These are phyloP conservation scores for Araneus ventricosus DNA, from an alignment of 1,140 invertebrate species.

Conservation along the genomic window DNA sequence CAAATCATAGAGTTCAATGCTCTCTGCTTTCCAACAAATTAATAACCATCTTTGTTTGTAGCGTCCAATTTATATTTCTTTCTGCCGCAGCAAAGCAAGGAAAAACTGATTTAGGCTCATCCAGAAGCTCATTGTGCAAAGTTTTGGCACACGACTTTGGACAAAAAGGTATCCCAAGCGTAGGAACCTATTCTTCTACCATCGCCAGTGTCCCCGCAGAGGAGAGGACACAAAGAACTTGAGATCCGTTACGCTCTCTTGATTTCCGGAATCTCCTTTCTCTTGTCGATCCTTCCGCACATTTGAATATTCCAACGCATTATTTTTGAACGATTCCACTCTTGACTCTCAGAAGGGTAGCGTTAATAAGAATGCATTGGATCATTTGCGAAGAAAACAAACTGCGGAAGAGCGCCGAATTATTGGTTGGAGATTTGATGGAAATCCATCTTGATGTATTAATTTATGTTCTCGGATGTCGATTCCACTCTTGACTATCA, in stretches of 20 bases:
- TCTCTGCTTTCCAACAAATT: background rate
- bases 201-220: background rate
- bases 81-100: constrained; percentile 11
- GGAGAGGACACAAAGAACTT: constrained; percentile 16
- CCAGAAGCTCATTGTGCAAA: constrained; percentile 27
- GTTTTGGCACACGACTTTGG: constrained; percentile 47
- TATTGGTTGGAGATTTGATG: background rate
- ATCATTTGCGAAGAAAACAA: background rate
- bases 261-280: constrained; percentile 24
- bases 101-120: constrained; percentile 28
- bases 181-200: constrained; percentile 46
- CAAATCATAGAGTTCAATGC: constrained; percentile 29
- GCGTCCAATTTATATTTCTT: constrained; percentile 36
- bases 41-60: constrained; percentile 25
- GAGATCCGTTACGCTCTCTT: constrained; percentile 42
- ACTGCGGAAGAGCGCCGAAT: background rate
- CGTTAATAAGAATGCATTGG: background rate
- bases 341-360: background rate
- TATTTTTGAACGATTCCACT: background rate
- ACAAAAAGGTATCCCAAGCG: constrained; percentile 60
- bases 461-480: background rate
- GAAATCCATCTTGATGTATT: background rate
- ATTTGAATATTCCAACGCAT: background rate
- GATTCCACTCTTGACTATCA: too few species aligned
- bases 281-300: background rate